Base-by-base conservation (phyloP, 2,888 invertebrate genomes). In the Prenolepis imparis region DNA sequence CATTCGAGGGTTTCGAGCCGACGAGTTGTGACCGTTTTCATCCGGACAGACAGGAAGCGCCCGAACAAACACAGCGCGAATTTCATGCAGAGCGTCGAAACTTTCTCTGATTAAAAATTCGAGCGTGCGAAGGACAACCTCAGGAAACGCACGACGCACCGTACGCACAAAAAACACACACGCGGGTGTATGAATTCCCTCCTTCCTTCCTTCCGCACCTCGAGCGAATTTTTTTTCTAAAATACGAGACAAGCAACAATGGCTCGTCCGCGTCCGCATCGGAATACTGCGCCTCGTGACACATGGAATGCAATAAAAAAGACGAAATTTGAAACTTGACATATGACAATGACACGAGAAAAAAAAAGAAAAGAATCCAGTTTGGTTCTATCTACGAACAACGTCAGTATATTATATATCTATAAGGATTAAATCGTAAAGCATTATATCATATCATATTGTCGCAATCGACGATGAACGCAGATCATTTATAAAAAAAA, bases 101-200 rank as follows among this genome's bases (percentile, higher is more conserved):
- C 61, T 61, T 82, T 39, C 66, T 59, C 84, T 82, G 84, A 84
- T 84, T 84, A 82, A 84, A 84, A 84, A 84, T 82, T 82, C 57
- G 63, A 57, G 28, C 61, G 61, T 36, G 48, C 80, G 36, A 36
- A 73, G 24, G 52, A 61, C 59, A 59, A 57, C 12, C 12, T 80
- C 48, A 36, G 80, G 21, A 39, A 73, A 39, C 48, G 74, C 61
- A 9, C 74, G 24, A 39, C 12, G 59, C 67, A 72, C 36, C n/a
- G n/a, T n/a, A n/a, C n/a, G n/a, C n/a, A n/a, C n/a, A n/a, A n/a
- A 72, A 72, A 72, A 57, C 36, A 36, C 41, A 41, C 5, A 41
- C 28, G 32, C 12, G 57, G 32, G 21, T 39, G 18, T 24, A 39
- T 73, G 21, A 39, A 77, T 57, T 41, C 48, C 66, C 18, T 36